Evolutionary conservation across 2,797 vertebrate species (phyloP), one percentile per base, ranked within the genome.

Genomic region (Sebastes hopkinsi): DNA sequence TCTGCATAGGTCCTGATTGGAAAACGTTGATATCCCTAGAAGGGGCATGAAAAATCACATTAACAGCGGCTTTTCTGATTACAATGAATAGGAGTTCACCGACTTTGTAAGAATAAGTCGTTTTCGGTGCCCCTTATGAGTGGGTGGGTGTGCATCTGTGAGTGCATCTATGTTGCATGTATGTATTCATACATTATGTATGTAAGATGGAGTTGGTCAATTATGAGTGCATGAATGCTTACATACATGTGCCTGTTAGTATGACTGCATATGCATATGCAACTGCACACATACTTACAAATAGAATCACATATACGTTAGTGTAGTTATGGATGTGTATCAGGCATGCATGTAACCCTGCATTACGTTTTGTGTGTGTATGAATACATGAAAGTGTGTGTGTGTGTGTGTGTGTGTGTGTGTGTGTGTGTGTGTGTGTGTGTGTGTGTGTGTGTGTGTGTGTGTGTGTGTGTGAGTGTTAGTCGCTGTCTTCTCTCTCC

Each of bases 401-500:
- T 64, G 79, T 74, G 36, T 2, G 36, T 38, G 62, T 34, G 34
- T 64, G 27, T 27, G 27, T 1, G 27, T 29, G 29, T 29, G 29
- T 81, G 56, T 65, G 46, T 77, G 54, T 75, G 72, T 64, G 67
- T 25, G 79, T 69, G 60, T 75, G 8, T 76, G 72, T 61, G 73
- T 73, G n/a, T n/a, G n/a, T n/a, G 36, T 83, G 23, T 23, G 30
- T 78, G 72, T 65, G 68, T 25, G 76, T 76, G 54, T 74, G 62
- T 32, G 30, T 68, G 42, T 75, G 72, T 64, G 67, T 25, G 79
- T 69, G 60, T 75, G 8, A 77, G 72, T 61, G 73, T 73, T 97
- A 96, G 13, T 97, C 97, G 64, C 97, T 97, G 74, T 96, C 93
- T 5, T 97, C 54, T 81, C 90, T 92, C 71, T 93, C 92, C 5